These are phyloP conservation scores for Toxonevra muliebris DNA, from an alignment of 2,888 invertebrate species.

Conservation along the genomic window DNA sequence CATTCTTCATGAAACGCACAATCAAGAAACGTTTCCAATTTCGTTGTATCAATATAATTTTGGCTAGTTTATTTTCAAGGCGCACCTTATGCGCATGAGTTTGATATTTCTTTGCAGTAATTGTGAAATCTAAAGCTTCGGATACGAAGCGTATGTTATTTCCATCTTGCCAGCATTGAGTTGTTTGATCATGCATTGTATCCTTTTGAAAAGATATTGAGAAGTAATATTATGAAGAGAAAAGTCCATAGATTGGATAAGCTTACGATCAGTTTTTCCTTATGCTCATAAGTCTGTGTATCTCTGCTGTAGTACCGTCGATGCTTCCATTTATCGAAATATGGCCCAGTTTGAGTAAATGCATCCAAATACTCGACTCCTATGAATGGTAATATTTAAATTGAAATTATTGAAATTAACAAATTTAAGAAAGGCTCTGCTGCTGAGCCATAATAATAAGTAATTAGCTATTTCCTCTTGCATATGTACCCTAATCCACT, in stretches of 20 bases:
- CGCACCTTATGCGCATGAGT: conserved; percentile 71
- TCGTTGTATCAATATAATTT: conserved; percentile 73
- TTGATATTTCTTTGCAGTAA: conserved; percentile 72
- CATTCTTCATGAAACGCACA: conserved; percentile 66
- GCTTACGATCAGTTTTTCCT: conserved; percentile 63
- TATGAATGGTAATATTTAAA: conserved; percentile 41
- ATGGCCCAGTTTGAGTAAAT: conserved; percentile 76
- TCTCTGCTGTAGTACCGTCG: conserved; percentile 65
- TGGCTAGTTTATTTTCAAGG: conserved; percentile 69
- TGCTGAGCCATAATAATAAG: background rate
- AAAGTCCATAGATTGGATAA: background rate
- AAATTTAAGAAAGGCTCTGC: background rate
- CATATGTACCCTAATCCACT: too few relatives aligned
- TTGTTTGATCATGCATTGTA: conserved; percentile 58
- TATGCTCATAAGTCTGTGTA: conserved; percentile 71
- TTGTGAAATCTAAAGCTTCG: conserved; percentile 71
- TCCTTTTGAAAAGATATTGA: conserved; percentile 46
- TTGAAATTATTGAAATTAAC: conserved; percentile 9
- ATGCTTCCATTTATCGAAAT: conserved; percentile 54
- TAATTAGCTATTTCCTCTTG: too few relatives aligned
- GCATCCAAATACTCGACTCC: conserved; percentile 81
- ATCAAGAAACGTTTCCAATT: conserved; percentile 63
- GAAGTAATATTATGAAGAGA: background rate
- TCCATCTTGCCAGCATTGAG: conserved; percentile 61
- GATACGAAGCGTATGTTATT: conserved; percentile 67